Evolutionary conservation across 1,140 invertebrate genomes (phyloP), one percentile per base, ranked within the genome.

Genomic region (Meloidogyne floridensis): DNA sequence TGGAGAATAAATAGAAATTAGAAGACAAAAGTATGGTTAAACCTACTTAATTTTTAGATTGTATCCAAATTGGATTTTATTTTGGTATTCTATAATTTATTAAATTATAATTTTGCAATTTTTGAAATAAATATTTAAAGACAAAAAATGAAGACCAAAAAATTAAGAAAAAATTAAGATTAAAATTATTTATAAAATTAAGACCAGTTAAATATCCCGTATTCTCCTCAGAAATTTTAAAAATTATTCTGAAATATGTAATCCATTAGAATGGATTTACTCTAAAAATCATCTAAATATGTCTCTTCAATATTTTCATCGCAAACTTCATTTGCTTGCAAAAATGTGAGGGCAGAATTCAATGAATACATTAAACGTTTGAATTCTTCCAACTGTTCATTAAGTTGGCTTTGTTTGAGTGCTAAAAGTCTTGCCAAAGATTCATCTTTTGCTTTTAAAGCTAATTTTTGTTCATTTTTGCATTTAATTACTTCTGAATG

Each of bases 291-390:
- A 74, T 86, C 84, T 13, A 86, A 47, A 77, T 80, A 86, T 15
- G 56, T 82, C 43, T 87, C 84, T 9, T 89, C 86, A 20, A 73
- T 81, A 9, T 82, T 81, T 20, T 87, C 83, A 11, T 80, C 32
- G 13, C 42, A 59, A 20, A 80, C 78, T 53, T 77, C 74, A 51
- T 86, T 85, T 18, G 83, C 73, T 43, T 86, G 86, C 91, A 98
- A 98, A 91, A 98, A 97, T 87, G 97, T 95, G 90, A 95, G 93
- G 8, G 96, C 95, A 91, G 96, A 97, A 78, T 94, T 96, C 9
- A 98, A 91, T 87, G 94, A 96, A 87, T 95, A 97, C 90, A 95
- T 95, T 1, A 98, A 90, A 73, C 97, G 91, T 89, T 95, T 93
- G 91, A 95, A 98, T 91, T 98, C 96, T 90, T 94, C 87, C 42